A percentile compares a stretch with the other conserved stretches of the same genome.
Evolutionary conservation across 2,888 invertebrate genomes (phyloP).

Genomic region (Hydraecia micacea): DNA sequence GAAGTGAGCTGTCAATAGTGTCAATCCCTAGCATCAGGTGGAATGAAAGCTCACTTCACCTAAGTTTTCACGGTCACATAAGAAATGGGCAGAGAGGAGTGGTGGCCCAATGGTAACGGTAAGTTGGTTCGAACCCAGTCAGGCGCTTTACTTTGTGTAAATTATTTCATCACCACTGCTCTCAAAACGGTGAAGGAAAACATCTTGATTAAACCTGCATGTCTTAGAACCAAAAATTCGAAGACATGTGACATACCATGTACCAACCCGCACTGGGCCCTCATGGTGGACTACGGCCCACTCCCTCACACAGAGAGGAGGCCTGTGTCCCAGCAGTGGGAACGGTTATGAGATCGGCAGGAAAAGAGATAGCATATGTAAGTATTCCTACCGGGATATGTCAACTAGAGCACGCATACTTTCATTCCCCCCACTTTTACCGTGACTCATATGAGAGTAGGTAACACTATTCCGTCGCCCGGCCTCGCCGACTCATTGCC

Average conservation of each 20-base stretch:
- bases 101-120: too few species aligned
- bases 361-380: neutral
- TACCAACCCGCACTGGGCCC: too few species aligned
- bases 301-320: too few species aligned
- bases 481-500: slow-evolving; percentile 64
- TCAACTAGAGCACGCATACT: slow-evolving; percentile 34
- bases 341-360: neutral
- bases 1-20: too few species aligned
- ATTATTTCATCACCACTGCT: too few species aligned
- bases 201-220: too few species aligned
- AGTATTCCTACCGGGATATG: slow-evolving; percentile 28
- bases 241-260: neutral
- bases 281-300: too few species aligned
- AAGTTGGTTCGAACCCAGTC: neutral
- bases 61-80: too few species aligned
- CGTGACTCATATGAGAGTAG: slow-evolving; percentile 47
- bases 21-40: neutral
- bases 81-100: too few species aligned
- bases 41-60: neutral
- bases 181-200: too few species aligned
- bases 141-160: neutral
- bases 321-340: too few species aligned
- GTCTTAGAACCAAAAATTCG: too few species aligned
- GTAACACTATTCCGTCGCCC: slow-evolving; percentile 24
- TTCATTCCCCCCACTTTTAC: slow-evolving; percentile 48